Conservation (phyloP, 1,140 invertebrate species). For the Nymphalis io region DNA sequence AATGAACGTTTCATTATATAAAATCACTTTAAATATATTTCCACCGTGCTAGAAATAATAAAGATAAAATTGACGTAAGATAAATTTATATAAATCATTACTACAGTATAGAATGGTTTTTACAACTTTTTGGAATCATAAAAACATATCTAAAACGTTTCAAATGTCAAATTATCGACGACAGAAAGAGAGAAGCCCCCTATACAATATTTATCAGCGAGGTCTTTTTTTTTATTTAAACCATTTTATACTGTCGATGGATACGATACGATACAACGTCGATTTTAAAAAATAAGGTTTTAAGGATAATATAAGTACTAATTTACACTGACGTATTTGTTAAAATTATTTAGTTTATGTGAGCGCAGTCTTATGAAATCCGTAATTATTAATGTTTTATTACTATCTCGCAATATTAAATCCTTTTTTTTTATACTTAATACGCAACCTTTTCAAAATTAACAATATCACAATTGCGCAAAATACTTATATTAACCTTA, state of each 20-base stretch:
- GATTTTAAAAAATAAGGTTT: background rate
- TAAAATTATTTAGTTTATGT: constrained; percentile 1
- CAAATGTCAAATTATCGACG: no score
- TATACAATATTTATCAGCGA: no score
- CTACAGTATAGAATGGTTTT: constrained; percentile 3
- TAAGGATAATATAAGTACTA: constrained; percentile 35
- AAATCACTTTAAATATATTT: constrained; percentile 3
- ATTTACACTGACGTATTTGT: background rate
- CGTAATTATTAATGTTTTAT: background rate
- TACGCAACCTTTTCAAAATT: constrained; percentile 12
- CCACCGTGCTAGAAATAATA: background rate
- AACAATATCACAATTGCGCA: constrained; percentile 29
- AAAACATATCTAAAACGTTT: no score
- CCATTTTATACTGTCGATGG: constrained; percentile 1
- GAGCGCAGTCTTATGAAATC: constrained; percentile 22
- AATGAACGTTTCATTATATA: constrained; percentile 4
- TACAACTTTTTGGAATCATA: background rate
- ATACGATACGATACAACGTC: background rate
- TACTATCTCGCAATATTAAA: constrained; percentile 2
- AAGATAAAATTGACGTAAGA: constrained; percentile 2
- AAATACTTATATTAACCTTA: constrained; percentile 37
- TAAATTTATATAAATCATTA: background rate
- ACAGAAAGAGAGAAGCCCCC: no score
- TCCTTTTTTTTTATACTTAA: background rate
- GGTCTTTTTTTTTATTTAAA: background rate